These are phyloP conservation scores for Silurus asotus DNA, from an alignment of 2,113 vertebrate species.

Conservation along the genomic window DNA sequence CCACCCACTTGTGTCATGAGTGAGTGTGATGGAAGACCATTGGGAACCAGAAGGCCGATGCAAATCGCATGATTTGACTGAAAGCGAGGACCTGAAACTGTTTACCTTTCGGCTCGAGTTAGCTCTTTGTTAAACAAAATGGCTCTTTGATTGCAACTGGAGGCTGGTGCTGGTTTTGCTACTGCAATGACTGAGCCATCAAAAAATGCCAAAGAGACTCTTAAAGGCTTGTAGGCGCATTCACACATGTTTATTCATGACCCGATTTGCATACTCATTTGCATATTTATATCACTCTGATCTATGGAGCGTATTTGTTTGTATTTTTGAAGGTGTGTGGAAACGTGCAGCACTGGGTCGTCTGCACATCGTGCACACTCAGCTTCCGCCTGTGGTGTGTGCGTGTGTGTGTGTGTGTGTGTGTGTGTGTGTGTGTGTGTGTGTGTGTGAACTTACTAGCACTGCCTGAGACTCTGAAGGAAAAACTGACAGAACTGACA, in stretches of 20 bases:
- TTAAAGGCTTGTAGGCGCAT: background rate
- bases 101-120: slow-evolving; percentile 47
- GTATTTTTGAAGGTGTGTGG: slow-evolving; percentile 17
- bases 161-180: slow-evolving; percentile 17
- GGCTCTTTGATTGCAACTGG: slow-evolving; percentile 28
- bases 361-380: slow-evolving; percentile 12
- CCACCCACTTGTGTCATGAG: background rate
- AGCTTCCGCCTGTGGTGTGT: background rate
- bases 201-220: background rate
- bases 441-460: background rate
- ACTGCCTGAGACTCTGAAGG: background rate
- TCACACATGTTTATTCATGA: slow-evolving; percentile 15
- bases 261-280: slow-evolving; percentile 12
- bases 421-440: slow-evolving; percentile 11
- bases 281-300: slow-evolving; percentile 10
- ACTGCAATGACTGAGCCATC: slow-evolving; percentile 17
- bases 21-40: background rate
- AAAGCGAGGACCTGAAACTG: slow-evolving; percentile 40
- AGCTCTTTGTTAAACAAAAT: slow-evolving; percentile 48
- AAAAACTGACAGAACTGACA: background rate
- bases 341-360: background rate
- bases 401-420: background rate
- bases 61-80: slow-evolving; percentile 41
- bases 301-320: slow-evolving; percentile 12
- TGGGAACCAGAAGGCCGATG: slow-evolving; percentile 30